Percentiles rank a stretch among this genome's conserved stretches.
phyloP scores from a whole-genome alignment of 2,797 vertebrate genomes.

The Tinamus major region DNA sequence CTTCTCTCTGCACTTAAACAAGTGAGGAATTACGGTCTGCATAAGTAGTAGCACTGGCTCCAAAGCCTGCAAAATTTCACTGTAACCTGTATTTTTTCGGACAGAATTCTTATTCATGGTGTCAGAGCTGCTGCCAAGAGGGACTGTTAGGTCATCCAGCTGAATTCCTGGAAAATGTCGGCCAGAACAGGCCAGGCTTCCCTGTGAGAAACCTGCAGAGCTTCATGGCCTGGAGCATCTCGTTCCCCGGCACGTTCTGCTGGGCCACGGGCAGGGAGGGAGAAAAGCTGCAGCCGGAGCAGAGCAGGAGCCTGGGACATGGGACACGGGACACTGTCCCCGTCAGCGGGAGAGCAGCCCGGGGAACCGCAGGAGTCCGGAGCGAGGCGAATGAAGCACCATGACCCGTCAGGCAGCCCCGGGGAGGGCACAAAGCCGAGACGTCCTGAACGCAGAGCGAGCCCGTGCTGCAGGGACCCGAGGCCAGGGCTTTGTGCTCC shows the following conservation, averaged over 20 bases:
- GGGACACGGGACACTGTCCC: not conserved
- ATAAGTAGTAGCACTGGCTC: not conserved
- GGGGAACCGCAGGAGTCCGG: not conserved
- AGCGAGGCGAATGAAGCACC: not conserved
- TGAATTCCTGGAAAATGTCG: not conserved
- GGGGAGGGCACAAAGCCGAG: not conserved
- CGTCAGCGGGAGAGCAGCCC: not conserved
- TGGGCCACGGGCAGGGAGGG: not conserved
- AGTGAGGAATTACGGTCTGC: accelerated
- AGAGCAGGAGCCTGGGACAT: not conserved
- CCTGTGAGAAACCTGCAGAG: not conserved
- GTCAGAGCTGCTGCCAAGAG: not conserved
- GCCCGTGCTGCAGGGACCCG: not conserved
- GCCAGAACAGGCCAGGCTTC: not conserved
- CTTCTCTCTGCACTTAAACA: not conserved
- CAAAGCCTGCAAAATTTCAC: not conserved
- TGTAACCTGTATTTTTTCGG: not conserved
- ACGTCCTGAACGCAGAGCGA: not conserved
- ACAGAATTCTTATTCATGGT: not conserved
- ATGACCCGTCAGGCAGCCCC: not conserved
- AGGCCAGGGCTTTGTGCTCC: not conserved
- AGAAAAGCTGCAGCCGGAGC: not conserved
- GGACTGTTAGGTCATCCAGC: not conserved
- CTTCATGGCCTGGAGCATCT: not conserved
- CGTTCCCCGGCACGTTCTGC: not conserved